phyloP scores from a whole-genome alignment of 1,140 invertebrate genomes.

The Sarcophaga bullata region DNA sequence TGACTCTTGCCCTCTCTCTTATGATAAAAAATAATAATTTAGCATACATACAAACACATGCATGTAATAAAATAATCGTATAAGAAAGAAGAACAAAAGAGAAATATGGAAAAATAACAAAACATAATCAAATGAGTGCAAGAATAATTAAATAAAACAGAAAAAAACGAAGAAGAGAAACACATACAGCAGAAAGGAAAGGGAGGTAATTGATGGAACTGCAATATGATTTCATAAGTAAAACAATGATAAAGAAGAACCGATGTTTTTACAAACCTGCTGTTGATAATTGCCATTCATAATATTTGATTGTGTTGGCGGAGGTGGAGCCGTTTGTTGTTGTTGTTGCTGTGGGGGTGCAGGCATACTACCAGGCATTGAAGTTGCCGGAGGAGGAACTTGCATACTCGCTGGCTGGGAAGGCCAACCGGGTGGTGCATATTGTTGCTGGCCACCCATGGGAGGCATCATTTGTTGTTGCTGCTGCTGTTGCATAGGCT shows the following conservation, averaged over 20 bases:
- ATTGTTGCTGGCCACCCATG: conserved; percentile 48
- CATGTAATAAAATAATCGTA: no score
- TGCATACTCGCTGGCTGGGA: conserved; percentile 47
- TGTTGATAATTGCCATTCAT: conserved; percentile 63
- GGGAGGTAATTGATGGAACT: not conserved
- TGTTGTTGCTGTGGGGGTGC: conserved; percentile 41
- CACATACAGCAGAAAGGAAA: not conserved
- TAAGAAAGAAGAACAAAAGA: no score
- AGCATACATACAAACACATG: no score
- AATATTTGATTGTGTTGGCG: conserved; percentile 16
- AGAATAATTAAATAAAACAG: conserved; percentile 2
- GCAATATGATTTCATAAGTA: not conserved
- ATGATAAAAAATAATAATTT: not conserved
- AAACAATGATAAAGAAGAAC: not conserved
- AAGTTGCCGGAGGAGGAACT: conserved; percentile 21
- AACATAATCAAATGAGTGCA: not conserved
- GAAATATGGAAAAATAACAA: no score
- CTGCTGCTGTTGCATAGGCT: conserved; percentile 36
- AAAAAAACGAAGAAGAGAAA: not conserved
- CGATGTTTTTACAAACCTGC: conserved; percentile 52
- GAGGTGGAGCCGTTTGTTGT: conserved; percentile 4
- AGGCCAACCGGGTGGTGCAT: conserved; percentile 52
- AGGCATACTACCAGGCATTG: conserved; percentile 33
- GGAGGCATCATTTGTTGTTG: conserved; percentile 40
- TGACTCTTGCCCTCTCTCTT: not conserved